Evolutionary conservation across 2,113 vertebrate species (phyloP).

Genomic region (Equus przewalskii): DNA sequence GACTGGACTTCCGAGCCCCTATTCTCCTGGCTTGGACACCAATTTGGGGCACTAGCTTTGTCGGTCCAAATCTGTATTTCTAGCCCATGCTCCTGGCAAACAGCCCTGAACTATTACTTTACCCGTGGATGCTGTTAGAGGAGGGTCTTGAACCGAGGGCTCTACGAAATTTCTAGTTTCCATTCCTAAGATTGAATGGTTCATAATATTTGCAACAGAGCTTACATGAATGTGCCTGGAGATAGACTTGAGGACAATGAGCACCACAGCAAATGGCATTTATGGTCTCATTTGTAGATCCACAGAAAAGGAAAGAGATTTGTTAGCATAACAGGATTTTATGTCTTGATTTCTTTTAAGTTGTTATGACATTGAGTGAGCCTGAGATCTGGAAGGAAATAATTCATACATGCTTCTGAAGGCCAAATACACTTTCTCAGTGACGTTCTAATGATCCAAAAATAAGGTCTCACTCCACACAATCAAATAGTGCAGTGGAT

Average conservation of each 20-base stretch:
- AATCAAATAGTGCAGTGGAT: neutral
- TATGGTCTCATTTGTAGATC: neutral
- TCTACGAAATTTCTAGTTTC: neutral
- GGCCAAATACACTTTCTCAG: conserved; percentile 11
- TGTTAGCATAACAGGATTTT: neutral
- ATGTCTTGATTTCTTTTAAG: neutral
- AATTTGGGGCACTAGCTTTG: neutral
- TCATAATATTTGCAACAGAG: neutral
- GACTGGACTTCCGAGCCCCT: neutral
- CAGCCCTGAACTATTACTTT: neutral
- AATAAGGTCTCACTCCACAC: neutral
- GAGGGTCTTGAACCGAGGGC: neutral
- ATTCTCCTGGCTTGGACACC: neutral
- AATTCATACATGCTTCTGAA: neutral
- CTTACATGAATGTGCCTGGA: neutral
- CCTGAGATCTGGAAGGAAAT: neutral
- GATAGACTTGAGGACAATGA: neutral
- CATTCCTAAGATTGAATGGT: neutral
- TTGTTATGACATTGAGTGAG: neutral
- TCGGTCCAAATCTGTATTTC: neutral
- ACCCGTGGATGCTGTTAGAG: neutral
- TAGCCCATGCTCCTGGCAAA: neutral
- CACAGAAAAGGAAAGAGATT: neutral
- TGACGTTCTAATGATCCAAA: neutral
- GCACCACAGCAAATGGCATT: neutral